phyloP scores from a whole-genome alignment of 1,140 invertebrate species.

The Chironomus striatipennis region DNA sequence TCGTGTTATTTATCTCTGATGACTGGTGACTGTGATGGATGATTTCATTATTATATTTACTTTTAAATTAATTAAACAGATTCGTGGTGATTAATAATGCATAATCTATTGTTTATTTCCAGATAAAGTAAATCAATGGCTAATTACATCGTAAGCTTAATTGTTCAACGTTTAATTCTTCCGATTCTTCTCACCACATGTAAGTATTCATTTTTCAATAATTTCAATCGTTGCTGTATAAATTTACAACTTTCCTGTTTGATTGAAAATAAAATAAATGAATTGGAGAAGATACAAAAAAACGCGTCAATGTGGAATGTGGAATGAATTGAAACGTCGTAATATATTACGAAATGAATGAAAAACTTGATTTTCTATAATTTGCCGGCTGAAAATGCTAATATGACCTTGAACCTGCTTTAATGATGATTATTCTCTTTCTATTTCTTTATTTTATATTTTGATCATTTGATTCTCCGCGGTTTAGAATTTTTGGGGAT shows the following conservation, averaged over 20 bases:
- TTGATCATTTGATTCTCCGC: not conserved
- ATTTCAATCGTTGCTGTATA: not conserved
- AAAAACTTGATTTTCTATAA: not conserved
- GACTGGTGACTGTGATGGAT: too few species aligned
- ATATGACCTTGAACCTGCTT: not conserved
- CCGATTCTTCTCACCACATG: slow-evolving; percentile 26
- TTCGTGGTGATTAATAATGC: not conserved
- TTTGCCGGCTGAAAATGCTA: not conserved
- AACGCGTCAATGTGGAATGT: slow-evolving; percentile 18
- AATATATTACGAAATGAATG: not conserved
- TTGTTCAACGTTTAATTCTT: slow-evolving; percentile 26
- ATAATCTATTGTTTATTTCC: not conserved
- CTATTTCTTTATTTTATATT: not conserved
- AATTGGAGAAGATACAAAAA: not conserved
- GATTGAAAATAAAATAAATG: slow-evolving; percentile 21
- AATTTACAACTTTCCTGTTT: not conserved
- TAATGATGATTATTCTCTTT: not conserved
- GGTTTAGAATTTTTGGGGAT: not conserved
- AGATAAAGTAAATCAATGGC: slow-evolving; percentile 24
- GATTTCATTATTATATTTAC: not conserved
- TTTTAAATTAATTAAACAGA: not conserved
- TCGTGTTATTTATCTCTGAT: not conserved
- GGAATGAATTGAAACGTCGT: slow-evolving; percentile 10
- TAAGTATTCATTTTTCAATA: slow-evolving; percentile 24
- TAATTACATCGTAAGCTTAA: slow-evolving; percentile 26